Base-by-base conservation (phyloP, 2,888 invertebrate genomes). In the Perizoma flavofasciatum region DNA sequence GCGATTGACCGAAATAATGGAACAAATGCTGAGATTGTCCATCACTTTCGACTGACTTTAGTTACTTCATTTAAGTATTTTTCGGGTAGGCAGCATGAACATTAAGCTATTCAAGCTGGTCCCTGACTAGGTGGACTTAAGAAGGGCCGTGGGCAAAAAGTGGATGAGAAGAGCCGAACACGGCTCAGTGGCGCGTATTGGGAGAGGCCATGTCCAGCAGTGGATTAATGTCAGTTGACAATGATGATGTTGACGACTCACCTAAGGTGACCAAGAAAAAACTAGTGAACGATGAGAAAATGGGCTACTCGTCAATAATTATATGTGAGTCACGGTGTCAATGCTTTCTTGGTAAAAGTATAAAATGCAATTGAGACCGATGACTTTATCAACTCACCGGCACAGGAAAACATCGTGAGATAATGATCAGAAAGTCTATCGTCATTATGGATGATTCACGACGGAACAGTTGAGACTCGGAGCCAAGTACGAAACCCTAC, bases 381-480 rank as follows among this genome's bases (percentile, higher is more conserved):
- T 49, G 53, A 49, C 52, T 53, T 22, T 59, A 51, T 51, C 51
- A 41, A 34, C 49, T 57, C 39, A 39, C 10, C 49, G 45, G 44
- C 32, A 55, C 49, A 52, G 55, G 47, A 57, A 50, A 43, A 47
- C 39, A 41, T 41, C 45, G 57, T 53, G 56, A 62, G 50, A 57
- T 61, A 61, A 54, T 50, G 46, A 62, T 58, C 62, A 58, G 62
- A 62, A 62, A 62, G 62, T 58, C 49, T 37, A 44, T 54, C 40
- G 40, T 49, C 45, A 62, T 62, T 52, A 61, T 37, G 32, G 50
- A 51, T 55, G 57, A 61, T 49, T 61, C 58, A 62, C 57, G 54
- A 40, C 55, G 22, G 39, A 37, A 10, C 44, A 34, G 11, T 5
- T 33, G 32, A n/a, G n/a, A 7, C 6, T 0, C 5, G 40, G 40